Conservation (phyloP, 2,113 vertebrate genomes). For the Cochlearius cochlearius region DNA sequence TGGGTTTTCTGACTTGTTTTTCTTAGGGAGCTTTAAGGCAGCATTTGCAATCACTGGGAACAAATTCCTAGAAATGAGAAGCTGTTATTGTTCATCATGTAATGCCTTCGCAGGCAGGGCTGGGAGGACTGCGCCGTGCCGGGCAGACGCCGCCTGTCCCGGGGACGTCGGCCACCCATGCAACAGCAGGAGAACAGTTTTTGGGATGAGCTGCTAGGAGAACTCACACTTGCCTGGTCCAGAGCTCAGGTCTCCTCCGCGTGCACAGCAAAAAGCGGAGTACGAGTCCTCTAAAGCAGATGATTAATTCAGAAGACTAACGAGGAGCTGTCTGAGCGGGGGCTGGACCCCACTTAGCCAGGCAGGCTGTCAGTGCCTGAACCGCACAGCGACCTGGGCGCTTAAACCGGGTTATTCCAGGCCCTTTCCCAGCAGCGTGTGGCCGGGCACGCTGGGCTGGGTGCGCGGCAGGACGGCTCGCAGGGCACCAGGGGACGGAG, state of each 20-base stretch:
- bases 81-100: background rate
- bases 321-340: fast-evolving
- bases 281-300: background rate
- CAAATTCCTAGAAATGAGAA: constrained; percentile 48
- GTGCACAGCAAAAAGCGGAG: fast-evolving
- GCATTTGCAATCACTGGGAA: background rate
- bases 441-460: background rate
- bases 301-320: background rate
- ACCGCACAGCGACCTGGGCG: background rate
- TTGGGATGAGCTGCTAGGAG: background rate
- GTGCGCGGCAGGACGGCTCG: background rate
- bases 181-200: background rate
- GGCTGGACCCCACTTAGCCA: background rate
- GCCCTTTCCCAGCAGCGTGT: background rate
- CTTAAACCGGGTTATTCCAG: background rate
- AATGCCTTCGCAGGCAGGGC: background rate
- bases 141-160: background rate
- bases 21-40: background rate
- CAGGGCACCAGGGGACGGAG: fast-evolving
- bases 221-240: background rate
- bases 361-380: background rate
- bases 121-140: background rate
- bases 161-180: background rate
- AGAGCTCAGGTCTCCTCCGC: fast-evolving
- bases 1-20: constrained; percentile 28